phyloP scores from a whole-genome alignment of 2,888 invertebrate genomes.

The Iselma pallidipennis region DNA sequence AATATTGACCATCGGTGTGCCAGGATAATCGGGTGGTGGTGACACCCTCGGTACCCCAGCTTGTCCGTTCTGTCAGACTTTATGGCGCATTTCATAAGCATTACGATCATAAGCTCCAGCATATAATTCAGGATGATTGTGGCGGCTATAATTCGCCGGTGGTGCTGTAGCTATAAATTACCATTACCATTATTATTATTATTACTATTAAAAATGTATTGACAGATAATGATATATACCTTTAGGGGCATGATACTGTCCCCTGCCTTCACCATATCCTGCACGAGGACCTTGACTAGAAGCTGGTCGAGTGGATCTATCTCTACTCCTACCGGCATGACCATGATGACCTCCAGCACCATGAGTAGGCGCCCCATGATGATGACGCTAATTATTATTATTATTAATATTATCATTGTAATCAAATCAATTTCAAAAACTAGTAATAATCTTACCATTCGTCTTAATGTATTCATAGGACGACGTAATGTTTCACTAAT shows the following conservation, averaged over 20 bases:
- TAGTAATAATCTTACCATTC: constrained; percentile 68
- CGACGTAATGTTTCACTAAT: constrained; percentile 89
- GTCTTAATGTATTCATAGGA: constrained; percentile 87
- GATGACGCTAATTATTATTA: constrained; percentile 53
- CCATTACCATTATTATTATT: not conserved
- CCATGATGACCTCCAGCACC: constrained; percentile 32
- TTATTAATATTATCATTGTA: not conserved
- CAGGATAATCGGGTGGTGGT: constrained; percentile 56
- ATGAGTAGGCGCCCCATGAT: constrained; percentile 47
- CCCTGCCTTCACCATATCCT: constrained; percentile 72
- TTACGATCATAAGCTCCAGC: constrained; percentile 72
- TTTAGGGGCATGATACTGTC: constrained; percentile 71
- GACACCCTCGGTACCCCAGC: constrained; percentile 45
- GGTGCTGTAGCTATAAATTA: constrained; percentile 54
- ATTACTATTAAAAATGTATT: not conserved
- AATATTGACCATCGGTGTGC: constrained; percentile 48
- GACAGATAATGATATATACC: constrained; percentile 58
- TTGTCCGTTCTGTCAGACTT: constrained; percentile 63
- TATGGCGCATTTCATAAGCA: constrained; percentile 77
- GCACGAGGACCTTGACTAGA: constrained; percentile 64
- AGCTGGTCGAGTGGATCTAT: constrained; percentile 52
- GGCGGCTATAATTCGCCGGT: constrained; percentile 47
- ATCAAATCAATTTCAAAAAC: constrained; percentile 2
- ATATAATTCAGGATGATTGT: constrained; percentile 66
- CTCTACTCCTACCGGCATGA: constrained; percentile 43